A percentile compares a stretch with the other conserved stretches of the same genome.
These are phyloP conservation scores for Rhagologus leucostigma DNA, from an alignment of 2,113 vertebrate species.

Conservation along the genomic window DNA sequence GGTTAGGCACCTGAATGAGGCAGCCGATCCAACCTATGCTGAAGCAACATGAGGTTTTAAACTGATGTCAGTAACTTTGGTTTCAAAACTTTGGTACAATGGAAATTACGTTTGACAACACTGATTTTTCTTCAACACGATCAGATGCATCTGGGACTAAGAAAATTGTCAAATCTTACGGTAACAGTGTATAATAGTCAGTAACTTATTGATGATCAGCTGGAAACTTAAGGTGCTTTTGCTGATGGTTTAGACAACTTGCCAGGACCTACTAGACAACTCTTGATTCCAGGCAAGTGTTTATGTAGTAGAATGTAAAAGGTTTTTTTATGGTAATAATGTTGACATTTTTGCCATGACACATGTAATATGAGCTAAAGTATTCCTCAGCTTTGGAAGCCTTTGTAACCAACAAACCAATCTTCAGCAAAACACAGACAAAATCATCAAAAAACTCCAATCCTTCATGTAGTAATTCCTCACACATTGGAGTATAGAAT, in stretches of 20 bases:
- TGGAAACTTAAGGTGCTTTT: background rate
- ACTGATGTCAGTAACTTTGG: fast-evolving
- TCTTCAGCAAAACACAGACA: background rate
- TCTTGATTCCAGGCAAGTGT: background rate
- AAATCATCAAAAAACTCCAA: background rate
- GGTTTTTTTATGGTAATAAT: background rate
- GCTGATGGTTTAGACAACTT: background rate
- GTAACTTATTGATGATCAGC: background rate
- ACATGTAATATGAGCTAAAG: background rate
- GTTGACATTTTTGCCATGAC: background rate
- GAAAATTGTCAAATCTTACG: background rate
- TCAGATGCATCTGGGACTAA: background rate
- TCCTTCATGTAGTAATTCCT: background rate
- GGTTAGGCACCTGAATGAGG: background rate
- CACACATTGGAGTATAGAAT: background rate
- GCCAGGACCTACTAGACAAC: background rate
- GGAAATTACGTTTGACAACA: fast-evolving
- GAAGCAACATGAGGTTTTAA: background rate
- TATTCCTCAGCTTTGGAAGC: background rate
- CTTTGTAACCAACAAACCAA: background rate
- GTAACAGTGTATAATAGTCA: background rate
- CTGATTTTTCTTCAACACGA: fast-evolving
- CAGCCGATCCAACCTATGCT: background rate
- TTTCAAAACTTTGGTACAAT: background rate
- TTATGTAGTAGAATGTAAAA: background rate